phyloP scores from a whole-genome alignment of 2,113 vertebrate species.

The Cyprinodon tularosa region DNA sequence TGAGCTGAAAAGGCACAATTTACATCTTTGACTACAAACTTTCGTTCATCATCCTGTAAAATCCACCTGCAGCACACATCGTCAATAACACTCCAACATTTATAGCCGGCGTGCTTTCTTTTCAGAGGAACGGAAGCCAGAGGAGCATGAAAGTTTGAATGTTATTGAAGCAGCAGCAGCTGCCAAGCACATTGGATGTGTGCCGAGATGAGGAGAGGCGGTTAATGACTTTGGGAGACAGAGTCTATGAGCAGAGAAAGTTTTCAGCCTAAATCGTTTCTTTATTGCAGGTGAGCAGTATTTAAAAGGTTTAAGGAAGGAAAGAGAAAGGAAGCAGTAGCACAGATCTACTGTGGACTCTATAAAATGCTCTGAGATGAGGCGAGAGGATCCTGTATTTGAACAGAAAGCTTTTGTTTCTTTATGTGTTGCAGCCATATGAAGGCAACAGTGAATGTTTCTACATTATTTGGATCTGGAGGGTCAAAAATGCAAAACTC shows the following conservation, averaged over 20 bases:
- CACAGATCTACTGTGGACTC: slow-evolving; percentile 19
- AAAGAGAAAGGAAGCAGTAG: not conserved
- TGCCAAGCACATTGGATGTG: slow-evolving; percentile 20
- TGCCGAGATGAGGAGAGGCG: slow-evolving; percentile 5
- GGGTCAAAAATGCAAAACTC: not conserved
- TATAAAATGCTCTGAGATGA: not conserved
- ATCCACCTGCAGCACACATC: not conserved
- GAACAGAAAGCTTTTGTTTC: not conserved
- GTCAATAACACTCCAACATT: slow-evolving; percentile 9
- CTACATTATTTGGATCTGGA: not conserved
- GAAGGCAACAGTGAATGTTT: not conserved
- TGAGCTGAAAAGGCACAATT: slow-evolving; percentile 16
- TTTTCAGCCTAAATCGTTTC: not conserved
- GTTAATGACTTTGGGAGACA: not conserved
- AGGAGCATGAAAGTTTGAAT: slow-evolving; percentile 18
- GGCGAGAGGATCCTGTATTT: not conserved
- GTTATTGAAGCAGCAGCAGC: slow-evolving; percentile 5
- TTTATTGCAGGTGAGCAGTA: not conserved
- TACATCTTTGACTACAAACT: slow-evolving; percentile 1
- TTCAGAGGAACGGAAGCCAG: not conserved
- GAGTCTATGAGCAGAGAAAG: not conserved
- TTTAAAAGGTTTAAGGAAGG: not conserved
- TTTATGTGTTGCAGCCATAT: slow-evolving; percentile 3
- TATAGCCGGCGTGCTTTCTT: not conserved
- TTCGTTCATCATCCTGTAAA: not conserved